Percentiles rank a stretch among this genome's conserved stretches.
Conservation (phyloP, 2,888 invertebrate genomes). For the Spisula solida region DNA sequence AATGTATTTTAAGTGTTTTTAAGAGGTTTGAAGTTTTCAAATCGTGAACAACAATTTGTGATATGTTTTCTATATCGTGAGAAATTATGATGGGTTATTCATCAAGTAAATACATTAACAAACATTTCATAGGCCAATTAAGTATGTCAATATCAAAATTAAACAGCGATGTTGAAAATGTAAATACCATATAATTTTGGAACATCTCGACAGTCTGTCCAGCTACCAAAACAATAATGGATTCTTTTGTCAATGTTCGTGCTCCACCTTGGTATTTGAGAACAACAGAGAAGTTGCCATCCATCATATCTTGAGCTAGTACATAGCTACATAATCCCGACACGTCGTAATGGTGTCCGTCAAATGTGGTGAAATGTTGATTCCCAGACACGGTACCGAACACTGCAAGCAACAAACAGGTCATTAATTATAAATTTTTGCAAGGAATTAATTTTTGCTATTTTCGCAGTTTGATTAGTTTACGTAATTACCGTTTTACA, state of each 20-base stretch:
- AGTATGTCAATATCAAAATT: neutral
- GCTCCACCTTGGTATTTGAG: conserved; percentile 90
- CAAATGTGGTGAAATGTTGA: conserved; percentile 95
- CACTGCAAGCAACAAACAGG: conserved; percentile 89
- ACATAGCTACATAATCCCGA: conserved; percentile 93
- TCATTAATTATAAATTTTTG: neutral
- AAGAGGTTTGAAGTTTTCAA: too few species aligned
- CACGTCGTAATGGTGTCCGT: conserved; percentile 93
- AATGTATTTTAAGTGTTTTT: too few species aligned
- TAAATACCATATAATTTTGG: conserved; percentile 59
- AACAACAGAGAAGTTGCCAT: conserved; percentile 93
- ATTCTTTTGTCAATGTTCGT: conserved; percentile 75
- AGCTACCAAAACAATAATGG: conserved; percentile 80
- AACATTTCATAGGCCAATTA: too few species aligned
- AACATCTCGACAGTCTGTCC: conserved; percentile 81
- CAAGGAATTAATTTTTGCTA: too few species aligned
- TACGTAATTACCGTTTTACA: too few species aligned
- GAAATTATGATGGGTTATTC: too few species aligned
- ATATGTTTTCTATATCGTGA: too few species aligned
- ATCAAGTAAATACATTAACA: too few species aligned
- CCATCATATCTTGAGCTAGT: conserved; percentile 94
- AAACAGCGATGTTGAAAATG: neutral
- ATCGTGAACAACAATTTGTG: too few species aligned
- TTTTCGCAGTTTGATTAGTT: too few species aligned
- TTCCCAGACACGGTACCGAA: conserved; percentile 94